Conservation (phyloP, 1,140 invertebrate species). For the Anthonomus grandis region DNA sequence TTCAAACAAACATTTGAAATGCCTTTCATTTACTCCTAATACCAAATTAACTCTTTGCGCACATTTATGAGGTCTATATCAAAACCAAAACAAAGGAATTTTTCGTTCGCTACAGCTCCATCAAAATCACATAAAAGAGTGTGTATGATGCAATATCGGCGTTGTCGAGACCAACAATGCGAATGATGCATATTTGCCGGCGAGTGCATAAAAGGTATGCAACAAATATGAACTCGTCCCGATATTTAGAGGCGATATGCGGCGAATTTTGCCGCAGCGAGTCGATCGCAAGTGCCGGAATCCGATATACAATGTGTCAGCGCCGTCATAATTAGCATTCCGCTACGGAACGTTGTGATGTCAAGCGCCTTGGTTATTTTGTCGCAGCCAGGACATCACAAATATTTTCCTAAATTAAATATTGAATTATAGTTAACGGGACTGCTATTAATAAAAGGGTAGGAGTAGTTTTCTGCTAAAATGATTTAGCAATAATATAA, state of each 20-base stretch:
- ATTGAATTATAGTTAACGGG: too few species aligned
- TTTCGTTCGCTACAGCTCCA: not conserved
- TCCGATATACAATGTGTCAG: slow-evolving; percentile 42
- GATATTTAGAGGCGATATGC: slow-evolving; percentile 40
- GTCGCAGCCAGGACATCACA: too few species aligned
- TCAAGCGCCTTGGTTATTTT: slow-evolving; percentile 37
- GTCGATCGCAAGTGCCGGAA: slow-evolving; percentile 42
- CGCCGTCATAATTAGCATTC: slow-evolving; percentile 46
- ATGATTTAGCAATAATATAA: too few species aligned
- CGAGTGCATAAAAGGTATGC: slow-evolving; percentile 42
- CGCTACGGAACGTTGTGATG: slow-evolving; percentile 32
- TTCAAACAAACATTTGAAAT: not conserved
- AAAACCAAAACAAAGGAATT: slow-evolving; percentile 14
- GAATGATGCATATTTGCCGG: slow-evolving; percentile 44
- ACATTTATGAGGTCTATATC: too few species aligned
- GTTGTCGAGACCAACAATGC: too few species aligned
- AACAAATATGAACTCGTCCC: slow-evolving; percentile 43
- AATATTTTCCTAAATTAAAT: too few species aligned
- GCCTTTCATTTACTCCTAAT: too few species aligned
- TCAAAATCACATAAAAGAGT: slow-evolving; percentile 19
- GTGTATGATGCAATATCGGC: slow-evolving; percentile 9
- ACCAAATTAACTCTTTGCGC: too few species aligned
- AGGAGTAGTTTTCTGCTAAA: too few species aligned
- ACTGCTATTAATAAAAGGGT: too few species aligned
- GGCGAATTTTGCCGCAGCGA: slow-evolving; percentile 33